Conservation (phyloP, 2,888 invertebrate species). For the Colostygia pectinataria region DNA sequence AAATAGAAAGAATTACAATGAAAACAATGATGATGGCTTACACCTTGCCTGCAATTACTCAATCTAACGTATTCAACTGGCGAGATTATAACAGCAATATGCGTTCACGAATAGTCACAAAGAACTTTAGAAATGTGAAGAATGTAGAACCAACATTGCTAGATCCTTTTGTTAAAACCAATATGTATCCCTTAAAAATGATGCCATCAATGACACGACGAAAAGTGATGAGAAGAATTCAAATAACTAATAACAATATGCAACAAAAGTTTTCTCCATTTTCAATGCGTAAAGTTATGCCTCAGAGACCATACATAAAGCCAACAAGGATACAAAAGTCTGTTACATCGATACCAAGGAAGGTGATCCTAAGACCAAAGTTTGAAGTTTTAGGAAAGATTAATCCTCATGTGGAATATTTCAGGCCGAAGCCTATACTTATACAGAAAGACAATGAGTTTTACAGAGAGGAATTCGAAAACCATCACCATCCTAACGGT, state of each 20-base stretch:
- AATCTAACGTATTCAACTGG: not conserved
- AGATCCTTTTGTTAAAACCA: constrained; percentile 46
- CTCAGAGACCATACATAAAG: constrained; percentile 28
- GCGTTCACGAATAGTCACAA: constrained; percentile 19
- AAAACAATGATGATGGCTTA: not conserved
- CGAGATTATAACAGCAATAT: constrained; percentile 12
- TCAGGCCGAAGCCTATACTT: constrained; percentile 42
- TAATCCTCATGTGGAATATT: constrained; percentile 9
- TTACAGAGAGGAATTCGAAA: constrained; percentile 37
- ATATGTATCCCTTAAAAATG: constrained; percentile 45
- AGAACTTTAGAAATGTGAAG: constrained; percentile 27
- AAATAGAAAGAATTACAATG: not conserved
- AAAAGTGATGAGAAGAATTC: constrained; percentile 44
- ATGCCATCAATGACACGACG: constrained; percentile 34
- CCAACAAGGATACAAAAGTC: constrained; percentile 17
- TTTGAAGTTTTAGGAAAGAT: constrained; percentile 39
- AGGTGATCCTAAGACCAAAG: constrained; percentile 43
- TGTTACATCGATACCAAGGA: constrained; percentile 29
- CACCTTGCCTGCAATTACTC: not conserved
- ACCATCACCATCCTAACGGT: constrained; percentile 32
- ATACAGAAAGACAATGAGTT: constrained; percentile 39
- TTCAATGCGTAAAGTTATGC: not conserved
- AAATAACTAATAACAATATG: constrained; percentile 41
- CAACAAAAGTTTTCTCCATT: constrained; percentile 43
- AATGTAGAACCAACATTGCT: constrained; percentile 26